Evolutionary conservation across 2,113 vertebrate genomes (phyloP).

Genomic region (Atrichornis clamosus): DNA sequence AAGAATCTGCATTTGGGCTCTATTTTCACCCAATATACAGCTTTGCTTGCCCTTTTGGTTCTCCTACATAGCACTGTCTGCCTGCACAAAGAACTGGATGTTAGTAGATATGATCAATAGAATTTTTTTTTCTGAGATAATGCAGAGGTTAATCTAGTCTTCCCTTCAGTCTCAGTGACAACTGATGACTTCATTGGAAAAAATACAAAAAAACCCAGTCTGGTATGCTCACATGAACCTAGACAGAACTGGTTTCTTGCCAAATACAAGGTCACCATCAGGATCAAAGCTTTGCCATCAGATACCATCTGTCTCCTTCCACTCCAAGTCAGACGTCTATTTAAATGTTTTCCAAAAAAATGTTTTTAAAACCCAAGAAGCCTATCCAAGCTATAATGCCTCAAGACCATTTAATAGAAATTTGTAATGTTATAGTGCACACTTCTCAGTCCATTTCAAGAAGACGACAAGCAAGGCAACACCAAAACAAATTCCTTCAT

Average conservation of each 20-base stretch:
- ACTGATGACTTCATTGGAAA: not conserved
- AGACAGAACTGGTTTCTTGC: not conserved
- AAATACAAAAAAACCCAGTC: not conserved
- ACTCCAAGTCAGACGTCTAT: not conserved
- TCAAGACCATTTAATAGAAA: not conserved
- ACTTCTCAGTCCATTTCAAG: not conserved
- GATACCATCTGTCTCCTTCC: not conserved
- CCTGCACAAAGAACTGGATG: not conserved
- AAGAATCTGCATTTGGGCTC: not conserved
- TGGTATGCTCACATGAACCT: not conserved
- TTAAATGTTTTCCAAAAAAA: not conserved
- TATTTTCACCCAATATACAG: not conserved
- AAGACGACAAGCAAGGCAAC: not conserved
- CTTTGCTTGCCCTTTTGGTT: not conserved
- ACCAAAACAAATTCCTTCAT: not conserved
- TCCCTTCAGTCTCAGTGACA: not conserved
- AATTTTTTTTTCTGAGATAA: not conserved
- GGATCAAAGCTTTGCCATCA: not conserved
- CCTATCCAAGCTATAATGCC: not conserved
- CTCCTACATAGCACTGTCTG: not conserved
- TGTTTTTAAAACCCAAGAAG: no score
- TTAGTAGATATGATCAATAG: not conserved
- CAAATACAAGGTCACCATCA: not conserved
- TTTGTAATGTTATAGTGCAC: not conserved
- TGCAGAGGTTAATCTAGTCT: not conserved